Evolutionary conservation across 1,140 invertebrate species (phyloP).

Genomic region (Ceratitis capitata): DNA sequence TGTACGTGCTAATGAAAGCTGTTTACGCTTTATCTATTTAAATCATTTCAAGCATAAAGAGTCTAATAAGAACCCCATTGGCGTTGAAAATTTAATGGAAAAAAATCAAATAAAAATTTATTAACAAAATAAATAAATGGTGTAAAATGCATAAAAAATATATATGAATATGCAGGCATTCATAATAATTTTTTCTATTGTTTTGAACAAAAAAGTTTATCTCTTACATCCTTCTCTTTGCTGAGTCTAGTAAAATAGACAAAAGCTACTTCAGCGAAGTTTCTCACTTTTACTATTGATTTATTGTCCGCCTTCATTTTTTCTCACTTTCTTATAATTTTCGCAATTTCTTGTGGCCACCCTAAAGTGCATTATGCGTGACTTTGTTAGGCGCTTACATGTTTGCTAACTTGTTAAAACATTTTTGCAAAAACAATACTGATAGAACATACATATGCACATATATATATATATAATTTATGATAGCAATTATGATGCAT

Average conservation of each 20-base stretch:
- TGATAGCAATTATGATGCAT: background rate
- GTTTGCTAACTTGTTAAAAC: background rate
- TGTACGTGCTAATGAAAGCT: background rate
- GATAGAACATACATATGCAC: background rate
- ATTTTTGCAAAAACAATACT: background rate
- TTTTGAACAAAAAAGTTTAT: too few species aligned
- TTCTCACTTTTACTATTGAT: too few species aligned
- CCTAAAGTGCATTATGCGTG: background rate
- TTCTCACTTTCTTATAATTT: too few species aligned
- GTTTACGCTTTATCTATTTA: background rate
- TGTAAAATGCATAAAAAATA: background rate
- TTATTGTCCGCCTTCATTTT: too few species aligned
- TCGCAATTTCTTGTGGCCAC: too few species aligned
- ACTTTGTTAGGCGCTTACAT: background rate
- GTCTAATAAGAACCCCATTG: background rate
- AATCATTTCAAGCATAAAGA: background rate
- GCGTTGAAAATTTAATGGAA: too few species aligned
- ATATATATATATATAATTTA: background rate
- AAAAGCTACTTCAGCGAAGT: too few species aligned
- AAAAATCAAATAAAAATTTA: too few species aligned
- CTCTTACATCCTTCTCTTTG: too few species aligned
- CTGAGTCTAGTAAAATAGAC: too few species aligned
- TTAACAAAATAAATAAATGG: background rate
- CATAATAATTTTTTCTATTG: too few species aligned
- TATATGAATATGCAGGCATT: background rate